Percentiles rank a stretch among this genome's conserved stretches.
phyloP scores from a whole-genome alignment of 2,113 vertebrate genomes.

The Phrynocephalus versicolor region DNA sequence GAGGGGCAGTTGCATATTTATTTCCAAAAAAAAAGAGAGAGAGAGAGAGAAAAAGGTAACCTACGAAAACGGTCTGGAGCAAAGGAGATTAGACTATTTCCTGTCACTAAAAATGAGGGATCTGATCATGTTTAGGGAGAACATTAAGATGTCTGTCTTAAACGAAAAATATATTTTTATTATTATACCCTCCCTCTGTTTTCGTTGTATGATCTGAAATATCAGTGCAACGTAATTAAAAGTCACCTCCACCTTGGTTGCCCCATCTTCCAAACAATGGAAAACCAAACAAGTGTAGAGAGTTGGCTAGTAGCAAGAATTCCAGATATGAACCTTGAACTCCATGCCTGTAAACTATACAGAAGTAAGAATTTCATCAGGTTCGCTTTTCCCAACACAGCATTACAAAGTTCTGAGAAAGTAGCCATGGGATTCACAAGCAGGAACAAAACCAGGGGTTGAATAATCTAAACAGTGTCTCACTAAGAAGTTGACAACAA shows the following conservation, averaged over 20 bases:
- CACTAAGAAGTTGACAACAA: too few species aligned
- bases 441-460: too few species aligned
- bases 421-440: too few species aligned
- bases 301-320: neutral
- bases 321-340: neutral
- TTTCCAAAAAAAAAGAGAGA: too few species aligned
- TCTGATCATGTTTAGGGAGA: neutral
- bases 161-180: neutral
- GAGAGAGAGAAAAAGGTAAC: neutral
- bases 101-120: neutral
- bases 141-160: neutral
- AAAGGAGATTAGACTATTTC: neutral
- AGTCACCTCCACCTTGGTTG: neutral
- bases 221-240: neutral
- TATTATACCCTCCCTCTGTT: neutral
- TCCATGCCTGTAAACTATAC: neutral
- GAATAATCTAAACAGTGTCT: too few species aligned
- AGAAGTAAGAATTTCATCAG: neutral
- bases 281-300: neutral
- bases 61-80: neutral
- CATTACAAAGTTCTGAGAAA: neutral
- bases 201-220: too few species aligned
- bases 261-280: neutral
- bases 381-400: neutral
- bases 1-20: neutral